Conservation (phyloP, 1,140 invertebrate species). For the Pinna nobilis region DNA sequence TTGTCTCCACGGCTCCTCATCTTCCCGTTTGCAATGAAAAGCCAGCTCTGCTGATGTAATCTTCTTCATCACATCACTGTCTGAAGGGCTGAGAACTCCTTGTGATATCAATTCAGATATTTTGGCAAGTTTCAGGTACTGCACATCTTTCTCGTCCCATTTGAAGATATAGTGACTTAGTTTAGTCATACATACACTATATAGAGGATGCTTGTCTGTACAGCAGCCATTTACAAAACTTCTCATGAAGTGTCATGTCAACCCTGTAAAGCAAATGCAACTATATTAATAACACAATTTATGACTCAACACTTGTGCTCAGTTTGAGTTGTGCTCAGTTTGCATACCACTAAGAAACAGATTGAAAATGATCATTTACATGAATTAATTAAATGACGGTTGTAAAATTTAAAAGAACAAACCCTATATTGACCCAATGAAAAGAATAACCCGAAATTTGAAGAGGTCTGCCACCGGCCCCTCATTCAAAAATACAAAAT, state of each 20-base stretch:
- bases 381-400: no score
- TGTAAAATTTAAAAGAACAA: no score
- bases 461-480: no score
- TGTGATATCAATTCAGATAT: conserved; percentile 15
- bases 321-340: no score
- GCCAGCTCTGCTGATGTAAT: conserved; percentile 44
- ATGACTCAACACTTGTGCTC: no score
- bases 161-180: conserved; percentile 51
- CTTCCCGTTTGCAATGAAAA: conserved; percentile 46
- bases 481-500: no score
- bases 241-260: conserved; percentile 62
- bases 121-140: conserved; percentile 46
- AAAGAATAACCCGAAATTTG: no score
- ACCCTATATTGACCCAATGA: no score
- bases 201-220: conserved; percentile 51
- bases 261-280: no score
- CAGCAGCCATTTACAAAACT: conserved; percentile 44
- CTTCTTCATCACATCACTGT: conserved; percentile 23
- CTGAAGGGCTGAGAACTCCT: background rate
- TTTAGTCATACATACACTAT: conserved; percentile 44
- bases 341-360: no score
- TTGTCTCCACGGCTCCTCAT: conserved; percentile 40
- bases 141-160: conserved; percentile 43
- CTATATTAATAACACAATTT: no score
- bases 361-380: no score